phyloP scores from a whole-genome alignment of 2,113 vertebrate species.

The Ictidomys tridecemlineatus region DNA sequence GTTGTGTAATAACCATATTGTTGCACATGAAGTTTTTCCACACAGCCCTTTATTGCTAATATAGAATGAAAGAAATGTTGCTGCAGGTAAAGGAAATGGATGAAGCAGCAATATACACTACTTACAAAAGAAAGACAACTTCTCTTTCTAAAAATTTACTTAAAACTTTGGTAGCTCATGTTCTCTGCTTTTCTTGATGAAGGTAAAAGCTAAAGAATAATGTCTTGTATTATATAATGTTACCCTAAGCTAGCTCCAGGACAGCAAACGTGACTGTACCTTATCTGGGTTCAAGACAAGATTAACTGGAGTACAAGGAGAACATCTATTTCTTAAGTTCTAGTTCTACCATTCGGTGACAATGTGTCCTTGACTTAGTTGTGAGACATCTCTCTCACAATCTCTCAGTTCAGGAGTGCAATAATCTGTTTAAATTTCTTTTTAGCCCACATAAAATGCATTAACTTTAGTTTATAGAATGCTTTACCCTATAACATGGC shows the following conservation, averaged over 20 bases:
- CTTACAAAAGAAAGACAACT: slow-evolving; percentile 4
- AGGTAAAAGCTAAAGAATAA: neutral
- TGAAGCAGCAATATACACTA: neutral
- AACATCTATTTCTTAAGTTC: neutral
- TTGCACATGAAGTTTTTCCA: slow-evolving; percentile 44
- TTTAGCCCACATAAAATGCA: neutral
- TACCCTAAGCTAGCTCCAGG: neutral
- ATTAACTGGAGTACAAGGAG: neutral
- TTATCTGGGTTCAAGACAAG: neutral
- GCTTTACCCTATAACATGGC: neutral
- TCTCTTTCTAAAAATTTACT: slow-evolving; percentile 38
- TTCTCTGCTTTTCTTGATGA: neutral
- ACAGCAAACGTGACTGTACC: neutral
- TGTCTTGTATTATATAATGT: neutral
- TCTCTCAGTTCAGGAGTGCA: neutral
- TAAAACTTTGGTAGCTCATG: slow-evolving; percentile 45
- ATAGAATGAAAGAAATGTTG: slow-evolving; percentile 60
- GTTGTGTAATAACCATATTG: slow-evolving; percentile 58
- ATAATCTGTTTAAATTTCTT: neutral
- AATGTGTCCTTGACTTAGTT: neutral
- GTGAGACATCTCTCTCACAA: neutral
- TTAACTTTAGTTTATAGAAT: neutral
- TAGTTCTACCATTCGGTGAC: neutral
- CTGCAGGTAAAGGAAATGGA: neutral
- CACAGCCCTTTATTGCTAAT: slow-evolving; percentile 60